phyloP scores from a whole-genome alignment of 2,113 vertebrate genomes.

The Cavia porcellus region DNA sequence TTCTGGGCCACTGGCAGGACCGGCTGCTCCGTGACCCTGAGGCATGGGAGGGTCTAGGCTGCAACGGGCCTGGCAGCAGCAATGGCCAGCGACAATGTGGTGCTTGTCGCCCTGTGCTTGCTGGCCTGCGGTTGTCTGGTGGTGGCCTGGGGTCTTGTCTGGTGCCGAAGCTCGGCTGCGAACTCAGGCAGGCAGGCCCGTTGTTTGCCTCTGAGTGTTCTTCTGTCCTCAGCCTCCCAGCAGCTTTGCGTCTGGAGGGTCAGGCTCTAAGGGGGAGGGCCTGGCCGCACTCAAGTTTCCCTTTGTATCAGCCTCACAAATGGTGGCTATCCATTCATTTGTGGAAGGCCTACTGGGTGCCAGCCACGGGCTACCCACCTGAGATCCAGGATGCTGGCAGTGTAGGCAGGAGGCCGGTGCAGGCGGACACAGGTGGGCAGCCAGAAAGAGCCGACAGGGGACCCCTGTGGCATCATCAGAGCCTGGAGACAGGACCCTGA shows the following conservation, averaged over 20 bases:
- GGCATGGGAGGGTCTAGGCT: constrained; percentile 60
- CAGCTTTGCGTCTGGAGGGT: not conserved
- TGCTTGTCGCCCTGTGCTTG: constrained; percentile 27
- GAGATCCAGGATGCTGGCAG: not conserved
- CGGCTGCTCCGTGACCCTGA: constrained; percentile 45
- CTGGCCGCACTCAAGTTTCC: not conserved
- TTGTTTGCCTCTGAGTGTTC: not conserved
- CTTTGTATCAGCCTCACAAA: not conserved
- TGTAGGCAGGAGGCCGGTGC: not conserved
- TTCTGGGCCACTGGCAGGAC: constrained; percentile 41
- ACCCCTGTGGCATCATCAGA: fast-evolving
- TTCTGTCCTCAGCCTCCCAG: not conserved
- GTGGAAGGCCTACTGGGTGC: not conserved
- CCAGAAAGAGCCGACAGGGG: not conserved
- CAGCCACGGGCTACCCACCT: not conserved
- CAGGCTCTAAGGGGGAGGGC: not conserved
- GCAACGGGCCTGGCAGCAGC: constrained; percentile 19
- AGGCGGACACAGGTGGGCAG: not conserved
- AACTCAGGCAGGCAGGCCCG: not conserved
- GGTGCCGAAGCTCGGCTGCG: constrained; percentile 16
- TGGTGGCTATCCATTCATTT: not conserved
- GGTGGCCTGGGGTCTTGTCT: constrained; percentile 61
- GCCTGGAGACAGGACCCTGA: not conserved
- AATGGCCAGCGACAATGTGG: constrained; percentile 30
- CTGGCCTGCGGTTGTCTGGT: not conserved